Evolutionary conservation across 1,140 invertebrate genomes (phyloP).

Genomic region (Tetragnatha versicolor): DNA sequence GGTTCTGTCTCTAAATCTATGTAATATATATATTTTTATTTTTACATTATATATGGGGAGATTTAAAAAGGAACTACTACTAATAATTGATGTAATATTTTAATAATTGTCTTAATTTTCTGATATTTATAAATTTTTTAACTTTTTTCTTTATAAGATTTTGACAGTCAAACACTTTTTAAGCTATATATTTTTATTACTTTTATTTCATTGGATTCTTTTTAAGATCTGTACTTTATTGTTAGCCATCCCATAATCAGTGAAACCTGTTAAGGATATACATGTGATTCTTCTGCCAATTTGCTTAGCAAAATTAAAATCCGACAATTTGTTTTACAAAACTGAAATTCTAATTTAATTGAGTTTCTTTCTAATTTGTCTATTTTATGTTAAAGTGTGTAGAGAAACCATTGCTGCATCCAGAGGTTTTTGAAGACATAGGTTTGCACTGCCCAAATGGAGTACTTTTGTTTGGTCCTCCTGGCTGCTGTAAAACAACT

Average conservation of each 20-base stretch:
- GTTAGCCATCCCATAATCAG: neutral
- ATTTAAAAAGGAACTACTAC: neutral
- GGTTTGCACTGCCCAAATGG: constrained; percentile 67
- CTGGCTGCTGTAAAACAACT: constrained; percentile 79
- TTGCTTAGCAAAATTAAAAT: neutral
- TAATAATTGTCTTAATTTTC: neutral
- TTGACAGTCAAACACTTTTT: neutral
- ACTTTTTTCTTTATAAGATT: neutral
- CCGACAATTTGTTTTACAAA: neutral
- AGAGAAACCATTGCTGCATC: constrained; percentile 66
- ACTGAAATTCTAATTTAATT: neutral
- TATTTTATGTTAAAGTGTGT: constrained; percentile 61
- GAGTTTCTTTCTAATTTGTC: neutral
- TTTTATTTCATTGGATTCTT: neutral
- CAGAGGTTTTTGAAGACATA: constrained; percentile 64
- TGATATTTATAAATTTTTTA: neutral
- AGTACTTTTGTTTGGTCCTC: constrained; percentile 77
- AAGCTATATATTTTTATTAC: neutral
- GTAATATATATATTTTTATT: neutral
- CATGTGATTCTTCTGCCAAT: neutral
- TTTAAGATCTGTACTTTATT: neutral
- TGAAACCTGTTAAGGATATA: neutral
- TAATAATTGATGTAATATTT: neutral
- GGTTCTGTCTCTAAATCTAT: neutral
- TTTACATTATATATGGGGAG: neutral